Percentiles rank a stretch among this genome's conserved stretches.
These are phyloP conservation scores for Toxostoma redivivum DNA, from an alignment of 2,113 vertebrate genomes.

Conservation along the genomic window DNA sequence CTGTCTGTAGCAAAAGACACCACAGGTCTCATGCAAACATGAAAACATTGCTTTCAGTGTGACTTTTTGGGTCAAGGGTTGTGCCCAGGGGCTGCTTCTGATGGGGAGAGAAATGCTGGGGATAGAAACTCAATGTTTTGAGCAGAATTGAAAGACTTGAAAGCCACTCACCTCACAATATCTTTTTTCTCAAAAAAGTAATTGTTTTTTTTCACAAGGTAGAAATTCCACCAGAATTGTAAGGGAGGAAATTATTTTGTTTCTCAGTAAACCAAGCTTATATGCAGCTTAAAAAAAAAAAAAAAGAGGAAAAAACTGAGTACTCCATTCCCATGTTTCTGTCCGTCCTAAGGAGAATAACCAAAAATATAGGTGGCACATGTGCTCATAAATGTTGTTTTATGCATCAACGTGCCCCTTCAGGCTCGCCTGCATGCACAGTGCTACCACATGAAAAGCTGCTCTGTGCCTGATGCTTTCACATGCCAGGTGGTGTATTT, in stretches of 20 bases:
- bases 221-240: background rate
- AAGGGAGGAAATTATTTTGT: background rate
- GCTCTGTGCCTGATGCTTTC: background rate
- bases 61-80: background rate
- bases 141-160: background rate
- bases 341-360: background rate
- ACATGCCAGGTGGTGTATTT: background rate
- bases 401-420: background rate
- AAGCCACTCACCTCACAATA: background rate
- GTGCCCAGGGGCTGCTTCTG: background rate
- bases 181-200: background rate
- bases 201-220: background rate
- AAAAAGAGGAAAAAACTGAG: fast-evolving
- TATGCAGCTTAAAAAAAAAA: background rate
- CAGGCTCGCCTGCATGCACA: background rate
- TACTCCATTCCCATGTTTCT: background rate
- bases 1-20: background rate
- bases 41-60: background rate
- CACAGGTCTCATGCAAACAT: background rate
- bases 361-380: background rate
- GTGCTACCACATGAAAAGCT: background rate
- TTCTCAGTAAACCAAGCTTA: background rate
- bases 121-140: background rate
- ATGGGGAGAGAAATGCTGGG: background rate
- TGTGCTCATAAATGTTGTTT: background rate